A percentile compares a stretch with the other conserved stretches of the same genome.
These are phyloP conservation scores for Leguminivora glycinivorella DNA, from an alignment of 1,140 invertebrate genomes.

Conservation along the genomic window DNA sequence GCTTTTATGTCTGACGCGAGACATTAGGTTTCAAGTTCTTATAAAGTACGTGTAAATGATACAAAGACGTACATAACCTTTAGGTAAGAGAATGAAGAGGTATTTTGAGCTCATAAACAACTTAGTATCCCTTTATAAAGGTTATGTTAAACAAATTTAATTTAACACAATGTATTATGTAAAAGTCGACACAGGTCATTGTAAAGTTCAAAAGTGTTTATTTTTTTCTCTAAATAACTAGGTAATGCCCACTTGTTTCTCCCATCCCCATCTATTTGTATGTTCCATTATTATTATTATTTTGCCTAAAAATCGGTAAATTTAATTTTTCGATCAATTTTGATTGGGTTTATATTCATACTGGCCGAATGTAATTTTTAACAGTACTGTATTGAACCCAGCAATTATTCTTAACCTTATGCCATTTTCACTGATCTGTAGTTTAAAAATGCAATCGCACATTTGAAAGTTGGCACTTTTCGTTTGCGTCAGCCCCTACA, in stretches of 20 bases:
- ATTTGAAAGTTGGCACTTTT: neutral
- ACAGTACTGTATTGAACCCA: neutral
- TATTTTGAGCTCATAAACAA: no score
- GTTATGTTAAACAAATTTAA: neutral
- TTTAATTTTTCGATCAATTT: no score
- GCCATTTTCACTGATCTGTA: neutral
- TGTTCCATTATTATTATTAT: no score
- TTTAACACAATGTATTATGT: neutral
- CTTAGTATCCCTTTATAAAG: neutral
- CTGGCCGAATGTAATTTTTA: no score
- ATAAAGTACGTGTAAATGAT: constrained; percentile 4
- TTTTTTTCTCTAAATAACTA: no score
- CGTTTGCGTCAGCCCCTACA: neutral
- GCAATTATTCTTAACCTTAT: no score
- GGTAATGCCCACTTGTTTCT: no score
- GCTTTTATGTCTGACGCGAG: constrained; percentile 4
- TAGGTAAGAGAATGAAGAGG: neutral
- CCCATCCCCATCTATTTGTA: no score
- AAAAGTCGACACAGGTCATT: neutral
- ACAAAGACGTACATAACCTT: neutral
- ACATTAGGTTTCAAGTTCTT: constrained; percentile 1
- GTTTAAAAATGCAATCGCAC: neutral
- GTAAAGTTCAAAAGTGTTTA: no score
- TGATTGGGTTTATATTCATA: no score
- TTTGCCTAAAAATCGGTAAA: no score